Evolutionary conservation across 2,888 invertebrate genomes (phyloP).

Genomic region (Exocentrus adspersus): DNA sequence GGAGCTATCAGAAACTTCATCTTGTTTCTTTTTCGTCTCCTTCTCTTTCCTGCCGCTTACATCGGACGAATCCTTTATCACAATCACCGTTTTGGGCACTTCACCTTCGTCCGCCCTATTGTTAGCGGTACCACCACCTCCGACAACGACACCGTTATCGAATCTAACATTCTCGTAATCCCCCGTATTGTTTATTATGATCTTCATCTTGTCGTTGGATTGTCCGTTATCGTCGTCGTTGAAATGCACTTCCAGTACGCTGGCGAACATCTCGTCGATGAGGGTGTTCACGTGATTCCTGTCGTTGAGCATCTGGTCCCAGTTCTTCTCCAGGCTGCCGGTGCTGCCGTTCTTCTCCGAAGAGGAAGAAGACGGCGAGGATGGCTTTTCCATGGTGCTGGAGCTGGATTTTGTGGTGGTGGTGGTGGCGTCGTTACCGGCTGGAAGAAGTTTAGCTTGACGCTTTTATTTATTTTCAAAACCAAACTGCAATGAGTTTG

Average conservation of each 20-base stretch:
- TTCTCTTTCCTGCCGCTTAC: conserved; percentile 3
- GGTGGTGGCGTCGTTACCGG: conserved; percentile 7
- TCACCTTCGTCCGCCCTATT: neutral
- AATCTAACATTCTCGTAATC: conserved; percentile 46
- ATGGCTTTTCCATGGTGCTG: conserved; percentile 35
- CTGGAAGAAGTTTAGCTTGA: conserved; percentile 8
- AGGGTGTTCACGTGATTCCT: conserved; percentile 61
- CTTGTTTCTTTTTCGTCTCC: too few relatives aligned
- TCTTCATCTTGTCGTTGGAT: conserved; percentile 38
- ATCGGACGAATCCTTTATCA: conserved; percentile 36
- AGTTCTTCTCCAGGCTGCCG: conserved; percentile 37
- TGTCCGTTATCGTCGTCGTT: conserved; percentile 41
- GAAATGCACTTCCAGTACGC: conserved; percentile 56
- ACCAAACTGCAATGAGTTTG: too few relatives aligned
- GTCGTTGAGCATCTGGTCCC: conserved; percentile 54
- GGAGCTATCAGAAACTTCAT: neutral
- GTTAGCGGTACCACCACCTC: neutral
- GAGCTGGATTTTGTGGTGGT: conserved; percentile 21
- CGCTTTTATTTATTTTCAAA: neutral
- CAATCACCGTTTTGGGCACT: conserved; percentile 40
- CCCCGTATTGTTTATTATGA: conserved; percentile 35
- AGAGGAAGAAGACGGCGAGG: conserved; percentile 5
- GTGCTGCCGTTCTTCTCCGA: conserved; percentile 30
- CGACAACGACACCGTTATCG: conserved; percentile 26
- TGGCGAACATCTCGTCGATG: conserved; percentile 62